Percentiles rank a stretch among this genome's conserved stretches.
These are phyloP conservation scores for Orthosia gothica DNA, from an alignment of 2,888 invertebrate genomes.

Conservation along the genomic window DNA sequence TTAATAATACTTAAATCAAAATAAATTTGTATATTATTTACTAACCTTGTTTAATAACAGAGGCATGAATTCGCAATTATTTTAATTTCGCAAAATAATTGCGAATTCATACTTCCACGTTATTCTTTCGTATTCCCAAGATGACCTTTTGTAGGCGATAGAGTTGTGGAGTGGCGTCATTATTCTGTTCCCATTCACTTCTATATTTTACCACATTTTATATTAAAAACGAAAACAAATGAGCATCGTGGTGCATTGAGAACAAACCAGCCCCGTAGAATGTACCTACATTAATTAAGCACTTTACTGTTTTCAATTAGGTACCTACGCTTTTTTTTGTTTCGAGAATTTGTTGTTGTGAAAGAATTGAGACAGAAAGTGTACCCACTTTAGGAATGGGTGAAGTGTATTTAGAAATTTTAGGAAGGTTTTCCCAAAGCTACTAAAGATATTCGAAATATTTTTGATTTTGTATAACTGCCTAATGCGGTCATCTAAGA, in stretches of 20 bases:
- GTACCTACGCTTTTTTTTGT: conserved; percentile 24
- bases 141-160: conserved; percentile 87
- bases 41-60: too few species aligned
- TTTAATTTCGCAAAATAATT: not conserved
- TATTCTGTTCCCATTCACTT: conserved; percentile 86
- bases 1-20: not conserved
- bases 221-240: conserved; percentile 71
- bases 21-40: too few species aligned
- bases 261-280: conserved; percentile 57
- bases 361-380: not conserved
- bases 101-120: conserved; percentile 72
- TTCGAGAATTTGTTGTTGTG: conserved; percentile 9
- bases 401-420: not conserved
- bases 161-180: conserved; percentile 83
- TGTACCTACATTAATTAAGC: conserved; percentile 62
- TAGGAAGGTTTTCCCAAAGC: not conserved
- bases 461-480: too few species aligned
- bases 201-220: conserved; percentile 84
- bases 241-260: conserved; percentile 62
- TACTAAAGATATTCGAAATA: not conserved
- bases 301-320: conserved; percentile 54
- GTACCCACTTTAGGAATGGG: not conserved
- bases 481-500: not conserved
- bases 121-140: conserved; percentile 77
- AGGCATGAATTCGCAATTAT: too few species aligned